These are phyloP conservation scores for Mionectes macconnelli DNA, from an alignment of 2,113 vertebrate species.

Conservation along the genomic window DNA sequence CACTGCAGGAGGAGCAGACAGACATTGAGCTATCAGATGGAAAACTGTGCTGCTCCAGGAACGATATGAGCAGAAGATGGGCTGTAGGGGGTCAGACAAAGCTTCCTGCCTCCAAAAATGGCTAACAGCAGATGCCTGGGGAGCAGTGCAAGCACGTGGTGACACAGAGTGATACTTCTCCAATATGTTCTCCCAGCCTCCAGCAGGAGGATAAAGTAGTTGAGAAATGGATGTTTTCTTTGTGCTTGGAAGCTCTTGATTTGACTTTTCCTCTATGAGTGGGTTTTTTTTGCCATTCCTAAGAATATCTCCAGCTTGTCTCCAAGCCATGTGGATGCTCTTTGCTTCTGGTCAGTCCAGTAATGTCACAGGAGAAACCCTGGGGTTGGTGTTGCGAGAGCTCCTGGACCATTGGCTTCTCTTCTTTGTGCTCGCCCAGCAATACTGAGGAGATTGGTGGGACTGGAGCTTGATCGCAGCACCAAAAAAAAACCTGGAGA, in stretches of 20 bases:
- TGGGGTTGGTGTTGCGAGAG: neutral
- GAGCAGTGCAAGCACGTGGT: neutral
- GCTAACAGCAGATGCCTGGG: conserved; percentile 21
- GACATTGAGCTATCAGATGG: neutral
- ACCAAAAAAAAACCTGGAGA: neutral
- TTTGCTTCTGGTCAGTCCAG: neutral
- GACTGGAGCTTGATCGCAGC: neutral
- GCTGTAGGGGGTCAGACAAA: conserved; percentile 26
- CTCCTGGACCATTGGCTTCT: neutral
- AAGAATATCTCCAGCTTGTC: neutral
- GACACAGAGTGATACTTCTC: neutral
- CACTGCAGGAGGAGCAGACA: neutral
- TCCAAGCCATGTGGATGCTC: rapidly evolving
- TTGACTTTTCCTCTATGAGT: neutral
- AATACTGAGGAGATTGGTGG: neutral
- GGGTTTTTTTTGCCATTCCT: neutral
- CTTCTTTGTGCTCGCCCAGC: neutral
- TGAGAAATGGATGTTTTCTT: neutral
- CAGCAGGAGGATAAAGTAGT: neutral
- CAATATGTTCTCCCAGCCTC: neutral
- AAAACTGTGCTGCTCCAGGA: neutral
- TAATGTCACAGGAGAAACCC: neutral
- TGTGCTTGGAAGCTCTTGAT: neutral
- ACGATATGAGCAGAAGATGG: neutral
- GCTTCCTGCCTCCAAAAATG: conserved; percentile 1